phyloP scores from a whole-genome alignment of 2,113 vertebrate species.

The Sinocyclocheilus anshuiensis region DNA sequence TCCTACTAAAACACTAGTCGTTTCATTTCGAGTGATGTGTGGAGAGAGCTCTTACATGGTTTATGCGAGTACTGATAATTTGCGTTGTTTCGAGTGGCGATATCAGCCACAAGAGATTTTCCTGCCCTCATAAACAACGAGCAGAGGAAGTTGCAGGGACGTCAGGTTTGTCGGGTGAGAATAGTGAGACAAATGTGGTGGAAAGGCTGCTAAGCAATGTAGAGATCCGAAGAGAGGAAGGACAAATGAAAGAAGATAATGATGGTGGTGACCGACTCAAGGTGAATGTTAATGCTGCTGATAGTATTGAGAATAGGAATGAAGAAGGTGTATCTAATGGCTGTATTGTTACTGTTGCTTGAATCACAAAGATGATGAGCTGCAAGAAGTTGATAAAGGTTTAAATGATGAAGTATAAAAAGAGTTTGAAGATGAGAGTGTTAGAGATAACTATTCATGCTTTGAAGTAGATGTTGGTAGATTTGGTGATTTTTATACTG shows the following conservation, averaged over 20 bases:
- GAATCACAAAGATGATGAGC: neutral
- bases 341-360: neutral
- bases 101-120: neutral
- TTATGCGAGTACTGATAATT: neutral
- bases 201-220: neutral
- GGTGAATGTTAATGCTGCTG: neutral
- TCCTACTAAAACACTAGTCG: neutral
- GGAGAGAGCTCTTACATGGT: neutral
- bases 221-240: neutral
- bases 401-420: neutral
- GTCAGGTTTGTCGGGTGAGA: neutral
- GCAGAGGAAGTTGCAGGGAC: neutral
- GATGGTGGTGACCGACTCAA: neutral
- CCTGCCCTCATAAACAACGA: neutral
- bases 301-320: neutral
- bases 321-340: neutral
- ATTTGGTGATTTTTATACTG: neutral
- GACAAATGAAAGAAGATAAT: neutral
- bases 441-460: neutral
- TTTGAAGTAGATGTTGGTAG: neutral
- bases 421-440: neutral
- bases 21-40: neutral
- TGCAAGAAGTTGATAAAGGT: neutral
- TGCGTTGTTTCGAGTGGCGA: neutral
- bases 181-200: neutral